These are phyloP conservation scores for Epistrophella euchroma DNA, from an alignment of 2,888 invertebrate genomes.

Conservation along the genomic window DNA sequence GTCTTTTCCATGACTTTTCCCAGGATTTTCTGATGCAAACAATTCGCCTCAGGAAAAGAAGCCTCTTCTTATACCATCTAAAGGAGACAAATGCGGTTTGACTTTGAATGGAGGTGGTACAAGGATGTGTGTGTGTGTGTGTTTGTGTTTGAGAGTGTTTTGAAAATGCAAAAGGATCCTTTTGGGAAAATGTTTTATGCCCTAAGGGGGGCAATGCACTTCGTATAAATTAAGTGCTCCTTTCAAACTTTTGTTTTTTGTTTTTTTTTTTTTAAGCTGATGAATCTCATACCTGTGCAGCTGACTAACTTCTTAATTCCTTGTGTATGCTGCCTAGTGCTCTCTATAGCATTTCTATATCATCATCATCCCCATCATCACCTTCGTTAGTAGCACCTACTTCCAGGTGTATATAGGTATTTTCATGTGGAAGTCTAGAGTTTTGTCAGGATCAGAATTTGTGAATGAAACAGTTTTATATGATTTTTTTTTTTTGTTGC, in stretches of 20 bases:
- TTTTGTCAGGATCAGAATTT: slow-evolving; percentile 21
- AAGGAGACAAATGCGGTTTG: slow-evolving; percentile 59
- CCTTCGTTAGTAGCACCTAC: slow-evolving; percentile 5
- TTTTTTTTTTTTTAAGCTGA: slow-evolving; percentile 22
- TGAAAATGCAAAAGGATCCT: slow-evolving; percentile 41
- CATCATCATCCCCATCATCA: slow-evolving; percentile 26
- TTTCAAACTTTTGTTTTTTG: slow-evolving; percentile 49
- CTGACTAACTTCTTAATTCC: slow-evolving; percentile 62
- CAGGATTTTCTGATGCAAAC: slow-evolving; percentile 31
- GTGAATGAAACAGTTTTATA: slow-evolving; percentile 51
- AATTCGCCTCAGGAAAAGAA: slow-evolving; percentile 36
- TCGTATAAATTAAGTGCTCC: slow-evolving; percentile 66
- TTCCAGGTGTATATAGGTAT: neutral
- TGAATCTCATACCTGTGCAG: slow-evolving; percentile 28
- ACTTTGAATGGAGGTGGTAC: slow-evolving; percentile 37
- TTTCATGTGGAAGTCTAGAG: neutral
- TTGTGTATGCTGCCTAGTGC: slow-evolving; percentile 21
- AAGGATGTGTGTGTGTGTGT: neutral
- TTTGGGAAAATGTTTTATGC: slow-evolving; percentile 45
- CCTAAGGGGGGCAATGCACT: slow-evolving; percentile 59
- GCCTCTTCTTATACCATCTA: slow-evolving; percentile 4
- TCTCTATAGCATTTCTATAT: no score
- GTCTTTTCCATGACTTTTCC: slow-evolving; percentile 50
- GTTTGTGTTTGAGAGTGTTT: slow-evolving; percentile 22
- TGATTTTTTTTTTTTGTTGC: neutral